These are phyloP conservation scores for Chrysochloris asiatica DNA, from an alignment of 2,113 vertebrate genomes.

Conservation along the genomic window DNA sequence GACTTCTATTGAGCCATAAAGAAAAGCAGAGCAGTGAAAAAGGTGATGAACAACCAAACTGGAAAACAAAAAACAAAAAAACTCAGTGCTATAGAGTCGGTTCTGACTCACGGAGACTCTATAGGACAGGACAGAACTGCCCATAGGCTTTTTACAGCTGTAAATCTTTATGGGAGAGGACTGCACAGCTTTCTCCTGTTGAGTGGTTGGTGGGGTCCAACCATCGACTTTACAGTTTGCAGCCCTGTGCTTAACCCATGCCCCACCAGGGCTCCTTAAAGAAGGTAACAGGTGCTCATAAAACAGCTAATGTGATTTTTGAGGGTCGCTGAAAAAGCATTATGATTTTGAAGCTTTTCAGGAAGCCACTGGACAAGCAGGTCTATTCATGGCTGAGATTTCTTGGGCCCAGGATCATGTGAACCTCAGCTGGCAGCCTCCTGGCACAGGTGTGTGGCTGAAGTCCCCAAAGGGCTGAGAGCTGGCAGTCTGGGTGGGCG, in stretches of 20 bases:
- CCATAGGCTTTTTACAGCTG: background rate
- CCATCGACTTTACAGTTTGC: background rate
- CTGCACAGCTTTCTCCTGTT: too few species aligned
- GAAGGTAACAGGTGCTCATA: background rate
- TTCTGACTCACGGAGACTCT: background rate
- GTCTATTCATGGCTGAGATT: background rate
- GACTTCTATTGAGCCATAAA: too few species aligned
- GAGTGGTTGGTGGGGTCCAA: background rate
- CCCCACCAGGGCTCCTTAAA: background rate
- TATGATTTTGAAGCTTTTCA: background rate
- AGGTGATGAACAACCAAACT: too few species aligned
- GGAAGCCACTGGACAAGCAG: background rate
- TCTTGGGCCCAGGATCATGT: background rate
- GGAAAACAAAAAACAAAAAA: too few species aligned
- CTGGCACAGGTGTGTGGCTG: slow-evolving; percentile 24
- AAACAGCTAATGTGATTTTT: background rate
- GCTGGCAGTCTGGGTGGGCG: slow-evolving; percentile 32
- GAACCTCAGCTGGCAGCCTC: background rate
- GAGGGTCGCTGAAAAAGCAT: background rate
- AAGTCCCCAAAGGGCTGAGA: background rate
- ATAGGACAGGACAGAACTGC: background rate
- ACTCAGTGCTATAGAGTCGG: background rate
- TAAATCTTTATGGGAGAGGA: background rate
- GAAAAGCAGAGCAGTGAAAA: too few species aligned
- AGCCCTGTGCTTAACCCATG: background rate